Evolutionary conservation across 2,888 invertebrate species (phyloP).

Genomic region (Digitonthophagus gazella): DNA sequence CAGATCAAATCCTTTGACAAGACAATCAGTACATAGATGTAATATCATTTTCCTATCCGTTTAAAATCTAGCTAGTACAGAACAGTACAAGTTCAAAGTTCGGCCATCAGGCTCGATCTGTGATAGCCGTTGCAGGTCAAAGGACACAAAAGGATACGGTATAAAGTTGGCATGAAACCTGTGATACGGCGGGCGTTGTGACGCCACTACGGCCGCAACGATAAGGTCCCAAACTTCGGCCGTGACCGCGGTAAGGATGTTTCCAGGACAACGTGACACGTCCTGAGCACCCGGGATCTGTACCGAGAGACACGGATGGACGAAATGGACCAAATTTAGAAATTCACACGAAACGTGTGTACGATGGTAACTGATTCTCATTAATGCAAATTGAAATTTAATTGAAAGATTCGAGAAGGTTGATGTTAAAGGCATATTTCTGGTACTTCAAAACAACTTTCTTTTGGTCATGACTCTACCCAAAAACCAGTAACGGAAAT

Average conservation of each 20-base stretch:
- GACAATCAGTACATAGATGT: background rate
- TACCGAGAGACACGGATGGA: background rate
- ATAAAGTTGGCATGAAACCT: background rate
- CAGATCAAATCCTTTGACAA: too few species aligned
- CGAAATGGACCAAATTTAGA: background rate
- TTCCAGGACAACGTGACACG: background rate
- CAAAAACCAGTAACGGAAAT: too few species aligned
- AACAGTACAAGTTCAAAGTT: background rate
- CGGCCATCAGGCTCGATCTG: background rate
- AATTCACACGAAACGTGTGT: background rate
- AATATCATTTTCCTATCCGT: background rate
- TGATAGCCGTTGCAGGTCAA: background rate
- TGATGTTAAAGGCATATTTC: background rate
- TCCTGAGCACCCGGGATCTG: background rate
- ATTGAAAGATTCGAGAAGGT: background rate
- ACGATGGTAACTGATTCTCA: background rate
- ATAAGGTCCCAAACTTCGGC: background rate
- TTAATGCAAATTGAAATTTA: background rate
- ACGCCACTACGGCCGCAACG: background rate
- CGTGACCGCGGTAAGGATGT: background rate
- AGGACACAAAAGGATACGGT: background rate
- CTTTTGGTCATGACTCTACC: too few species aligned
- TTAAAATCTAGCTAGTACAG: background rate
- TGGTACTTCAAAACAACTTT: too few species aligned
- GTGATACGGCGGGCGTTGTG: background rate